Conservation (phyloP, 2,113 vertebrate genomes). For the Nannobrachium achirus region DNA sequence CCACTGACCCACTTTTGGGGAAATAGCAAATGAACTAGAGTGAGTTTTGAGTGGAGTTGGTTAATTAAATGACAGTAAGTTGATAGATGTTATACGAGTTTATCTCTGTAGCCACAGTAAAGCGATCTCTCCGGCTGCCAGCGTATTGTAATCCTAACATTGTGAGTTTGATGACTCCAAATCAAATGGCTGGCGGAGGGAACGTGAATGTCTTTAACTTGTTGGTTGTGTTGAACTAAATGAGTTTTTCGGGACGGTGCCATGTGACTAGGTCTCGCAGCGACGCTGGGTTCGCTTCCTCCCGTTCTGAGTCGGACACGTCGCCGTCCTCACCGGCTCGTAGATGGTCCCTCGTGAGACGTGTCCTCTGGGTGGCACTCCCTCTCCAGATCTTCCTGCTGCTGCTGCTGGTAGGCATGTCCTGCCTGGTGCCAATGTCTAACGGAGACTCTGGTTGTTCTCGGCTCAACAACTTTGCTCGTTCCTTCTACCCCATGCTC, state of each 20-base stretch:
- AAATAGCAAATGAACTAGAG: slow-evolving; percentile 15
- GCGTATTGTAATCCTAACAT: background rate
- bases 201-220: background rate
- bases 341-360: slow-evolving; percentile 78
- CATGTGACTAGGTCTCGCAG: slow-evolving; percentile 84
- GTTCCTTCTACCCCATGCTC: slow-evolving; percentile 94
- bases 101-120: slow-evolving; percentile 18
- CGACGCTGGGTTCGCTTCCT: slow-evolving; percentile 95
- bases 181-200: background rate
- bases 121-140: background rate
- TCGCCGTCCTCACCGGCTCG: background rate
- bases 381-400: slow-evolving; percentile 90
- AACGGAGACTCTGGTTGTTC: slow-evolving; percentile 91
- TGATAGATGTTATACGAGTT: background rate
- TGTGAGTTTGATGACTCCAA: background rate
- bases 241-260: slow-evolving; percentile 49
- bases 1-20: background rate
- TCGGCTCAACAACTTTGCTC: slow-evolving; percentile 92
- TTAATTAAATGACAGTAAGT: slow-evolving; percentile 30
- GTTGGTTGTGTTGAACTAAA: slow-evolving; percentile 16
- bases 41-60: background rate
- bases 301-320: slow-evolving; percentile 86
- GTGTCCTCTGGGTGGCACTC: slow-evolving; percentile 89
- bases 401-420: slow-evolving; percentile 85
- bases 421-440: slow-evolving; percentile 88